Percentiles rank a stretch among this genome's conserved stretches.
These are phyloP conservation scores for Borostomias antarcticus DNA, from an alignment of 2,797 vertebrate genomes.

Conservation along the genomic window DNA sequence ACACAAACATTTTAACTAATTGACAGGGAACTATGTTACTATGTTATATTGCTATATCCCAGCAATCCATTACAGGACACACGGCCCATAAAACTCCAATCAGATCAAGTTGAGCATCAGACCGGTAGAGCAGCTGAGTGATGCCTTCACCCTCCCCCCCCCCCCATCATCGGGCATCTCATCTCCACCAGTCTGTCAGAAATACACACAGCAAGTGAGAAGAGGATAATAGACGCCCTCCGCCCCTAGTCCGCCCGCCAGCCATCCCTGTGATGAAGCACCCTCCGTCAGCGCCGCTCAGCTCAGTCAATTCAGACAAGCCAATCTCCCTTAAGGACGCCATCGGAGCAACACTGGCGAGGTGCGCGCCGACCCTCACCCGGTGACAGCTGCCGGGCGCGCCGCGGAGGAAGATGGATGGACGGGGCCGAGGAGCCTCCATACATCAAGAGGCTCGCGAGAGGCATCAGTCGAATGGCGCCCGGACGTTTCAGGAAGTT, in stretches of 20 bases:
- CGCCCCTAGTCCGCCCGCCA: background rate
- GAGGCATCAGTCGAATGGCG: constrained; percentile 39
- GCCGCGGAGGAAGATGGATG: constrained; percentile 46
- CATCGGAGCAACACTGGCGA: constrained; percentile 33
- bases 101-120: constrained; percentile 13
- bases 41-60: too few relatives aligned
- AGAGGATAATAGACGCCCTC: constrained; percentile 3
- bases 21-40: too few relatives aligned
- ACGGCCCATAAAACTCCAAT: too few relatives aligned
- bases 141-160: constrained; percentile 23
- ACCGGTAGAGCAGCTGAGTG: constrained; percentile 25
- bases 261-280: constrained; percentile 17
- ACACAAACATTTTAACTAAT: too few relatives aligned
- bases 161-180: constrained; percentile 18
- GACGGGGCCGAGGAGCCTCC: constrained; percentile 31
- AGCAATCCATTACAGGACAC: too few relatives aligned
- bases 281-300: background rate
- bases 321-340: constrained; percentile 51
- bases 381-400: constrained; percentile 47
- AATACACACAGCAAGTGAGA: constrained; percentile 1
- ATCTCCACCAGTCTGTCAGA: constrained; percentile 28
- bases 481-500: background rate
- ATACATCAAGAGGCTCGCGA: constrained; percentile 28
- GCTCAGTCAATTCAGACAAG: constrained; percentile 40
- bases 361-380: constrained; percentile 25